Conservation (phyloP, 1,140 invertebrate species). For the Meteorus sp. region DNA sequence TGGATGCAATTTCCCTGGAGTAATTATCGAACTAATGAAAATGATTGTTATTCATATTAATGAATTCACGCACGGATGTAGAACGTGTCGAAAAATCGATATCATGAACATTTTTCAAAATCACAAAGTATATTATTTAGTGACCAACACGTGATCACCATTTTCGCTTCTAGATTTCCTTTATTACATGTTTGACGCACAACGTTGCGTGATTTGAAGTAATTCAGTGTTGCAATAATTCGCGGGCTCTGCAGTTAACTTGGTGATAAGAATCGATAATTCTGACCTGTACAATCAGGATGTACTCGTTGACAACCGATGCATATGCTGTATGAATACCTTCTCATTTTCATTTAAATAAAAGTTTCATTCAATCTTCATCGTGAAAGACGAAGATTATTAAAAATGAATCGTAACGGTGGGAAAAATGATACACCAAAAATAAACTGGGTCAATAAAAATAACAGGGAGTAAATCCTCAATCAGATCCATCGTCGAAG, state of each 20-base stretch:
- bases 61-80: background rate
- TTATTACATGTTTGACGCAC: constrained; percentile 21
- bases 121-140: constrained; percentile 4
- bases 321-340: background rate
- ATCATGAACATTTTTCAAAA: background rate
- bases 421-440: background rate
- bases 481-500: too few relatives aligned
- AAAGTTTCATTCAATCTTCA: background rate
- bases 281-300: constrained; percentile 11
- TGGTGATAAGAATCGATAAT: constrained; percentile 17
- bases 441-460: background rate
- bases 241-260: background rate
- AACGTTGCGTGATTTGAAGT: constrained; percentile 12
- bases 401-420: background rate
- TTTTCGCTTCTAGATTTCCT: constrained; percentile 8
- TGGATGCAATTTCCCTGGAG: too few relatives aligned
- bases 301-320: constrained; percentile 3
- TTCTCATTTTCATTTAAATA: background rate
- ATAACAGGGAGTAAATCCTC: too few relatives aligned
- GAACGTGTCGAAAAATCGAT: background rate
- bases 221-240: background rate
- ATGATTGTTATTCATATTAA: too few relatives aligned
- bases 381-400: background rate
- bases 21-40: too few relatives aligned
- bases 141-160: background rate